Conservation (phyloP, 2,797 vertebrate species). For the Carduelis carduelis region DNA sequence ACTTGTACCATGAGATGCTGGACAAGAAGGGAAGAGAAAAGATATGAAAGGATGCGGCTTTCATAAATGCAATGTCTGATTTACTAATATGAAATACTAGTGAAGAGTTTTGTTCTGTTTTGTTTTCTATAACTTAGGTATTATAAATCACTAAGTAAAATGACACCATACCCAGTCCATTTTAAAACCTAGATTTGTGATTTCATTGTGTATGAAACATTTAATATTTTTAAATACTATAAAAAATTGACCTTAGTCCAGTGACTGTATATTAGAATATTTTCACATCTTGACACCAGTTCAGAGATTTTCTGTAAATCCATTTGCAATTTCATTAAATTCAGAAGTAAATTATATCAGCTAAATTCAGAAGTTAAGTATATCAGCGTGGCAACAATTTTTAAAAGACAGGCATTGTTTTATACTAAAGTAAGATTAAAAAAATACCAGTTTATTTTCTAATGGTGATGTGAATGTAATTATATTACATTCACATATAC, state of each 20-base stretch:
- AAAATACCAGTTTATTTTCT: neutral
- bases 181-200: neutral
- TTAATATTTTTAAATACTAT: neutral
- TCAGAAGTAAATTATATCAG: neutral
- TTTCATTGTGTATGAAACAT: neutral
- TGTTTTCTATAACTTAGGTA: neutral
- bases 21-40: neutral
- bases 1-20: neutral
- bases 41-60: neutral
- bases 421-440: neutral
- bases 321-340: neutral
- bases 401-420: neutral
- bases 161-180: neutral
- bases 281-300: neutral
- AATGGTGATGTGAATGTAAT: neutral
- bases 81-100: neutral
- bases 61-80: neutral
- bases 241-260: neutral
- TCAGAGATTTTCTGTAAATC: neutral
- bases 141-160: neutral
- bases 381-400: neutral
- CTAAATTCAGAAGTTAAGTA: neutral
- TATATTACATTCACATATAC: neutral
- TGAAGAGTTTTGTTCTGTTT: neutral
- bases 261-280: neutral